Base-by-base conservation (phyloP, 2,113 vertebrate species). In the Pluvialis apricaria region DNA sequence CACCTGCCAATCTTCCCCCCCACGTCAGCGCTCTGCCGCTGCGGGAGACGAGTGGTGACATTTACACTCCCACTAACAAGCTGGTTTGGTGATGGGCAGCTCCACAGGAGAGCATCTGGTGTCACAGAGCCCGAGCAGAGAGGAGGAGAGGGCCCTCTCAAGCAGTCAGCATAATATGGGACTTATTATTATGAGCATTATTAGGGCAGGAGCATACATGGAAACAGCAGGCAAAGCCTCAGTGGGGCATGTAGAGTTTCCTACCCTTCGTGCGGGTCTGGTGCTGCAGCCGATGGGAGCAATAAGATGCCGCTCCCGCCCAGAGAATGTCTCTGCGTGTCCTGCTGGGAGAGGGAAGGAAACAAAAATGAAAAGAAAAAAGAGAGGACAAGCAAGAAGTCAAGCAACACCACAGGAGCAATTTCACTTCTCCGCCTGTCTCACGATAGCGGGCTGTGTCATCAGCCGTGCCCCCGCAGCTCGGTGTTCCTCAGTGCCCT, bases 61-160 rank as follows among this genome's bases (percentile, higher is more conserved):
- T 98, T 98, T 97, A 97, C 92, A 97, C 97, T 97, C 98, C 97
- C 97, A 98, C 98, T 96, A 91, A 95, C 97, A 98, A 98, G 97
- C 97, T 98, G 97, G 87, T 76, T 97, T 13, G 0, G 82, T 85
- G 94, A 96, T 92, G 96, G 97, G 96, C 94, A 94, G 85, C 92
- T 96, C 95, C 68, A 58, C 58, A n/a, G 91, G 85, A 95, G 94
- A 93, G 72, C 95, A 94, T 91, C 95, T 98, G 92, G 92, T 97
- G 96, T 96, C 97, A 97, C 86, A 92, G 77, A 95, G 94, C 86
- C 81, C 2, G 4, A 94, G 85, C 60, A 92, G 73, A 66, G 80
- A 89, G 69, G 45, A 92, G 42, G 28, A 47, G 80, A 90, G 57
- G 62, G 66, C 88, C 86, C 66, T 80, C 66, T 86, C 64, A 21